A percentile compares a stretch with the other conserved stretches of the same genome.
These are phyloP conservation scores for Drosophila carrolli DNA, from an alignment of 1,140 invertebrate genomes.

Conservation along the genomic window DNA sequence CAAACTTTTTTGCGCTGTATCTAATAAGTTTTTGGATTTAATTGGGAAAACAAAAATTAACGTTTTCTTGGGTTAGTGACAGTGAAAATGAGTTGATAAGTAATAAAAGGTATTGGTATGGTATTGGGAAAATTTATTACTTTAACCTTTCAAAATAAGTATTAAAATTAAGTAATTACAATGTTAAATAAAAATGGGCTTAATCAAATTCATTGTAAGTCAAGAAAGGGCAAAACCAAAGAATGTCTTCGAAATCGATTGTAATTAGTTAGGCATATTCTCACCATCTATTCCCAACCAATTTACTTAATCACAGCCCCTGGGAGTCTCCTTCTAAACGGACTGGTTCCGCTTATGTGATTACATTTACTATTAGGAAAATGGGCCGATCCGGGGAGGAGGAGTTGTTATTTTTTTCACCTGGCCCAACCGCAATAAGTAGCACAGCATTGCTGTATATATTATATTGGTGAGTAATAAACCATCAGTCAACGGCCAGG, in stretches of 20 bases:
- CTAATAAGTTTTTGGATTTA: conserved; percentile 22
- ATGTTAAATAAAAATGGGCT: not conserved
- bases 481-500: conserved; percentile 63
- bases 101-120: too few relatives aligned
- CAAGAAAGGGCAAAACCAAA: not conserved
- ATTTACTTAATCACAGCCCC: conserved; percentile 32
- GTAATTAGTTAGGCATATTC: not conserved
- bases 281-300: conserved; percentile 6
- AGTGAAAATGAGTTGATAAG: not conserved
- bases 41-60: conserved; percentile 6
- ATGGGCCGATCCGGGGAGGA: conserved; percentile 18
- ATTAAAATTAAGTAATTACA: too few relatives aligned
- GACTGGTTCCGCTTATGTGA: conserved; percentile 36
- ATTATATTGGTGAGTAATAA: conserved; percentile 51
- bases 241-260: not conserved
- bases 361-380: conserved; percentile 60
- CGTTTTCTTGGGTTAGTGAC: not conserved
- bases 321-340: not conserved
- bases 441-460: not conserved
- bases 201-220: not conserved
- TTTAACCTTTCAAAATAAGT: too few relatives aligned
- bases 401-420: conserved; percentile 1
- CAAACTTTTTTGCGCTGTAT: conserved; percentile 5
- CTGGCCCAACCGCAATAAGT: conserved; percentile 21
- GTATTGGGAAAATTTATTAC: too few relatives aligned